Base-by-base conservation (phyloP, 2,888 invertebrate genomes). In the Campoletis raptor region DNA sequence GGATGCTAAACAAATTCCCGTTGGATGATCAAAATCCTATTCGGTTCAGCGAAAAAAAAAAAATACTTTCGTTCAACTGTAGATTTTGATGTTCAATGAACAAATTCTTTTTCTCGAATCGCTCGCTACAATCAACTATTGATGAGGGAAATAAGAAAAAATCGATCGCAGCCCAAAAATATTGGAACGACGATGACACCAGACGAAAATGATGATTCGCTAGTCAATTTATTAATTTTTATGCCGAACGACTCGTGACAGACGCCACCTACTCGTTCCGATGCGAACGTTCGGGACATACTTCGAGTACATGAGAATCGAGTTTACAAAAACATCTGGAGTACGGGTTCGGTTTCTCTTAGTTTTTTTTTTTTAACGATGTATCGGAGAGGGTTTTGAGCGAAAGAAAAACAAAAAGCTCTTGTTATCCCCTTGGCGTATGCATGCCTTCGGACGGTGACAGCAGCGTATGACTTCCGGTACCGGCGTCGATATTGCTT, bases 381-480 rank as follows among this genome's bases (percentile, higher is more conserved):
- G 2, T 37, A 15, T 15, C 9, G 15, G 12, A 30, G 12, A 30
- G 57, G 0, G 30, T 12, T 9, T 8, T 2, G 12, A 9, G 24
- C 24, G 24, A 57, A 24, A 15, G 30, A 30, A 61, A 30, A 24
- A 15, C 12, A 30, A 61, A 30, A 30, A 61, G 30, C 61, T 12
- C 12, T 61, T 12, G 24, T 61, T 61, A 15, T 5, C 6, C 15
- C 48, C 48, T 48, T 18, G 15, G 7, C 30, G 30, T 30, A 30
- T 30, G 61, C 61, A n/a, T 37, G 21, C n/a, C 66, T 42, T 81
- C 72, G 83, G 86, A 70, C 86, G 83, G 81, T 76, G 79, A 84
- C 83, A 81, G 83, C 66, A 81, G 73, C 45, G 9, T 30, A 78
- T 66, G 64, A 82, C 81, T 85, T 87, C 87, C 85, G 69, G 78